Conservation (phyloP, 1,140 invertebrate genomes). For the Pararge aegeria region DNA sequence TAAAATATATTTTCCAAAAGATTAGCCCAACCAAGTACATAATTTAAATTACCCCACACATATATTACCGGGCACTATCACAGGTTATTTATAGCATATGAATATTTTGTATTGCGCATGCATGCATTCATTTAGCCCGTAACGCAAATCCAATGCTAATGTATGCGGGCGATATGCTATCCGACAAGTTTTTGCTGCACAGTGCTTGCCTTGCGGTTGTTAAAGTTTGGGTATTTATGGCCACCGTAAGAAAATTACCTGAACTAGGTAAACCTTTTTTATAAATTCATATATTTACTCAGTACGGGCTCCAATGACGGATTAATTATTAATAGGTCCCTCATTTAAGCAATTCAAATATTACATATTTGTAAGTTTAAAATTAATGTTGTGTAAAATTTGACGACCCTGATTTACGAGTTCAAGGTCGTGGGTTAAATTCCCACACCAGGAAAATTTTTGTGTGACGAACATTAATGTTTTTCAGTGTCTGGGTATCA, state of each 20-base stretch:
- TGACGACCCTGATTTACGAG: too few relatives aligned
- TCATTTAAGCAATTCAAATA: too few relatives aligned
- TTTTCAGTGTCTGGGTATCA: too few relatives aligned
- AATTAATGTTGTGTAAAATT: too few relatives aligned
- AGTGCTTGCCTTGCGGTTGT: slow-evolving; percentile 4
- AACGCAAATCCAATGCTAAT: slow-evolving; percentile 20
- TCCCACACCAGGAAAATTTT: too few relatives aligned
- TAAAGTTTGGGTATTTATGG: slow-evolving; percentile 2
- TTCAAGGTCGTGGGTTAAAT: too few relatives aligned
- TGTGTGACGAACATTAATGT: too few relatives aligned
- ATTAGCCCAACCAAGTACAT: background rate
- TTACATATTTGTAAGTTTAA: too few relatives aligned
- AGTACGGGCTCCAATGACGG: too few relatives aligned
- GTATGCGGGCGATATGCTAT: slow-evolving; percentile 31
- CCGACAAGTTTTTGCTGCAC: slow-evolving; percentile 24
- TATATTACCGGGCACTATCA: background rate
- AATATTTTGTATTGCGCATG: slow-evolving; percentile 21
- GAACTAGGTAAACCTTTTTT: background rate
- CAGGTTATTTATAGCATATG: slow-evolving; percentile 18
- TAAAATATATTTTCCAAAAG: background rate
- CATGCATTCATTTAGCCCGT: slow-evolving; percentile 23
- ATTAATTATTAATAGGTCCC: too few relatives aligned
- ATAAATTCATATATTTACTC: background rate
- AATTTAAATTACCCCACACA: background rate
- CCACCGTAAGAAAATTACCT: background rate